Base-by-base conservation (phyloP, 2,797 vertebrate genomes). In the Natrix natrix region DNA sequence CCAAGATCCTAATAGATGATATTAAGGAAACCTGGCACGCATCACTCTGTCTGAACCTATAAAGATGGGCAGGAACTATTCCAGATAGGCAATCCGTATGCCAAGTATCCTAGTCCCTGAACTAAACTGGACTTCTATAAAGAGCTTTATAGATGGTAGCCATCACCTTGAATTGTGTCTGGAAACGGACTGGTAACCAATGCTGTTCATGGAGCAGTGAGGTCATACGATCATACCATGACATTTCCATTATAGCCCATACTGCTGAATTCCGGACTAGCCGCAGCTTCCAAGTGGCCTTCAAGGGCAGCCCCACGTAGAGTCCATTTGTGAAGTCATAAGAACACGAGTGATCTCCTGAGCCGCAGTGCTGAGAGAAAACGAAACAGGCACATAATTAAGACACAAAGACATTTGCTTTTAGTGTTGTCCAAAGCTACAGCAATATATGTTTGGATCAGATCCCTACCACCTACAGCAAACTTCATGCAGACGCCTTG, bases 391-490 rank as follows among this genome's bases (percentile, higher is more conserved):
- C 20, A 78, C 54, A 8, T 16, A 74, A 4, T 78, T 57, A 43
- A 28, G 90, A 26, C n/a, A 57, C 14, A 7, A 92, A 78, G n/a
- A 93, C 91, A 86, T 92, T 88, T 78, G 90, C 90, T 69, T 7
- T 0, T 1, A 57, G 0, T 94, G 74, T 95, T 91, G 87, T 91
- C 93, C 61, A 90, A 92, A 93, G 93, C 92, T 90, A 22, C 89
- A 69, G 59, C 89, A 92, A 12, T 92, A 87, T 91, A 87, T 88
- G 69, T 32, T 11, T 11, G 20, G 28, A 56, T n/a, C 32, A 87
- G 24, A 24, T 57, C 24, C 17, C 66, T n/a, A 52, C 2, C 7
- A 52, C 13, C 54, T n/a, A 12, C 61, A 87, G 12, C 28, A 52
- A 90, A 17, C 43, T 59, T 91, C 10, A 48, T 12, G 17, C 3